Base-by-base conservation (phyloP, 2,888 invertebrate species). In the Brachyptera putata region DNA sequence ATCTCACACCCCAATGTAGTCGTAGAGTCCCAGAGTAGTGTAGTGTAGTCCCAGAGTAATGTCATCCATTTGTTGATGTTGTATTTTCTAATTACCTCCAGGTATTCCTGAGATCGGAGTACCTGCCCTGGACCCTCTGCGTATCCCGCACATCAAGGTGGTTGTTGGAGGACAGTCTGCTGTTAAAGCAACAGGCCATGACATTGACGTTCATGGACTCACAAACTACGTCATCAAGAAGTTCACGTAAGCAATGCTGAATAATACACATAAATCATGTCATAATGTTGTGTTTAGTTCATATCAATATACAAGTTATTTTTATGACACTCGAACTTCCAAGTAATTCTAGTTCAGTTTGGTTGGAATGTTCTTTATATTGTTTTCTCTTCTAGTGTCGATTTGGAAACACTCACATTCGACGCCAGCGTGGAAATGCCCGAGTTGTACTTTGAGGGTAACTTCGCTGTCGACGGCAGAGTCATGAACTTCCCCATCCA, bases 201-300 rank as follows among this genome's bases (percentile, higher is more conserved):
- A 85, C 65, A 78, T 86, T 65, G 78, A 80, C 63, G 80, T 84
- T 2, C 80, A 74, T 65, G 86, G 85, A 4, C 83, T 85, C 3
- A 84, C 85, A 67, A 81, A 84, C 64, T 86, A 80, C 66, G 73
- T 78, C 26, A 77, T 86, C 1, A 77, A 76, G 50, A 78, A 76
- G 36, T 66, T 85, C 49, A 82, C 79, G 83, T 83, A 70, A n/a
- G 79, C 41, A 34, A 3, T 3, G 37, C 14, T 14, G 3, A 5
- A 3, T 37, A n/a, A n/a, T n/a, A n/a, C n/a, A n/a, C n/a, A n/a
- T n/a, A n/a, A n/a, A n/a, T n/a, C n/a, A n/a, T n/a, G n/a, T n/a
- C n/a, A n/a, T n/a, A n/a, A n/a, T n/a, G n/a, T n/a, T n/a, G n/a
- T n/a, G n/a, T n/a, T n/a, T n/a, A n/a, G n/a, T n/a, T n/a, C n/a